Percentiles rank a stretch among this genome's conserved stretches.
Conservation (phyloP, 1,140 invertebrate species). For the Galleria mellonella region DNA sequence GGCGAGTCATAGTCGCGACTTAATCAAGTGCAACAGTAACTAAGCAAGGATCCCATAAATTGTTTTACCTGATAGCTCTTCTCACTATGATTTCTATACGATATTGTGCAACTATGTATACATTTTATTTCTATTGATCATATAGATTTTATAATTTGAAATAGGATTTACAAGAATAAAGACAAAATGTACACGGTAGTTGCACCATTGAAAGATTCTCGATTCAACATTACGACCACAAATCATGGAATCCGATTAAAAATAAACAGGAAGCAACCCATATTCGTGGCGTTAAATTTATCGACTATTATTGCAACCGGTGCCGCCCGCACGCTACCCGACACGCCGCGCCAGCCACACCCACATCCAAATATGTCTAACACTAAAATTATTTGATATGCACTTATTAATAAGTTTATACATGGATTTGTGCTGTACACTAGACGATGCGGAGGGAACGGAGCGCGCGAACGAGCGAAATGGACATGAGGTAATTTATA, state of each 20-base stretch:
- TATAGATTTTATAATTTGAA: too few relatives aligned
- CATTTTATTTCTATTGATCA: too few relatives aligned
- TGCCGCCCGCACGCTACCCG: constrained; percentile 13
- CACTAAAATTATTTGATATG: constrained; percentile 68
- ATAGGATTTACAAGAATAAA: too few relatives aligned
- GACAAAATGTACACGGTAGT: too few relatives aligned
- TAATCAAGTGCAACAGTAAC: constrained; percentile 2
- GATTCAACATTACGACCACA: too few relatives aligned
- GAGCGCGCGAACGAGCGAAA: constrained; percentile 16
- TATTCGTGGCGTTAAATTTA: background rate
- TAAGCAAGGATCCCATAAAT: background rate
- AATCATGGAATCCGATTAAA: too few relatives aligned
- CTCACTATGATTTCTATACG: too few relatives aligned
- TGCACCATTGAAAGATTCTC: too few relatives aligned
- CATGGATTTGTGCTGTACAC: constrained; percentile 71
- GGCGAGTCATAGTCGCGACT: constrained; percentile 17
- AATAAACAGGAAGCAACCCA: background rate
- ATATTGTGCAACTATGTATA: background rate
- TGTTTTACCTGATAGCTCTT: too few relatives aligned
- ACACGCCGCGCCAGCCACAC: constrained; percentile 13
- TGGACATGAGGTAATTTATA: constrained; percentile 17
- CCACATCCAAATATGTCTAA: constrained; percentile 47
- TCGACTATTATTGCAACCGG: constrained; percentile 12
- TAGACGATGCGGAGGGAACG: constrained; percentile 27
- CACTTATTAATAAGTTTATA: constrained; percentile 63